Base-by-base conservation (phyloP, 2,797 vertebrate species). In the Smutsia gigantea region DNA sequence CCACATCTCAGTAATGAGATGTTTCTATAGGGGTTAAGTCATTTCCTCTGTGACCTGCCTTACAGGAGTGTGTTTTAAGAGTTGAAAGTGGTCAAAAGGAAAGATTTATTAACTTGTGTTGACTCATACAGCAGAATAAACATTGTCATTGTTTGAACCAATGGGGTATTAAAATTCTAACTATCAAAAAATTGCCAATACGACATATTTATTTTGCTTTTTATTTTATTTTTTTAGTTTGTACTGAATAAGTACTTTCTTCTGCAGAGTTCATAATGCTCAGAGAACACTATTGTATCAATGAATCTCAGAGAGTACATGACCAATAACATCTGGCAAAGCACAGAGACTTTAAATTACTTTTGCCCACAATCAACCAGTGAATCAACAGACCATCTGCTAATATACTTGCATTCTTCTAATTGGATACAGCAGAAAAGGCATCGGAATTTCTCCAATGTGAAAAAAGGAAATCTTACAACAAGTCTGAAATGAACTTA, bases 91-190 rank as follows among this genome's bases (percentile, higher is more conserved):
- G 66, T 93, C 25, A 34, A 57, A 88, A 87, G 86, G 74, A 81
- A 95, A 87, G 83, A 85, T 90, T 91, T 81, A 93, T 59, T 93
- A 94, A 93, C 86, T 94, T 18, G 23, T 49, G 42, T 81, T 93
- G 57, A 91, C 64, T 90, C 31, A 92, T 63, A 12, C 78, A 93
- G 93, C 37, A 51, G 66, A 95, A 87, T 18, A 75, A 95, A 79
- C 77, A 90, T 96, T 96, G 96, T 95, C 64, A 83, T 93, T 93
- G 63, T 96, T 86, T 87, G 57, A 90, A 91, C 39, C 31, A 81
- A 2, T n/a, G 19, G 69, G 71, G 42, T 34, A 74, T 66, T 93
- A 90, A 86, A 95, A 93, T 92, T 90, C 3, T 57, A 94, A 93
- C 42, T 46, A 46, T 10, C 10, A 95, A 85, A 74, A 94, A 79